Evolutionary conservation across 2,888 invertebrate genomes (phyloP).

Genomic region (Anthophora plumipes): DNA sequence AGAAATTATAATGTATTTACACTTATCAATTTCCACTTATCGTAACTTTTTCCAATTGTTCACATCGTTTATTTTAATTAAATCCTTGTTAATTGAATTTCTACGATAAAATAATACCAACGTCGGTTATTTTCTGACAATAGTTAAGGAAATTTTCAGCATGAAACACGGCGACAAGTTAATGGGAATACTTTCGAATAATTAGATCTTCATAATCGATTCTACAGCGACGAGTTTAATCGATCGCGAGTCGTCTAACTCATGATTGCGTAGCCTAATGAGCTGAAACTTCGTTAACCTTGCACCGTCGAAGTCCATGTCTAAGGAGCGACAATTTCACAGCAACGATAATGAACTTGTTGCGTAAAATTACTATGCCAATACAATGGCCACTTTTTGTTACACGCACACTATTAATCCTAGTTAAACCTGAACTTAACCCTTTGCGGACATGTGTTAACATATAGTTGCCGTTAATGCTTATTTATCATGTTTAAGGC

Average conservation of each 20-base stretch:
- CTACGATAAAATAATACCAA: not conserved
- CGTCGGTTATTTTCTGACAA: not conserved
- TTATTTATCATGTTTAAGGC: too few relatives aligned
- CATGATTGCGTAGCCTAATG: conserved; percentile 63
- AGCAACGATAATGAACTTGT: conserved; percentile 25
- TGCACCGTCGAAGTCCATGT: conserved; percentile 47
- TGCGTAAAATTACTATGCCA: not conserved
- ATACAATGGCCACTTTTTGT: not conserved
- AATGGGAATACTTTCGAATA: conserved; percentile 48
- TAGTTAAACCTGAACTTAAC: too few relatives aligned
- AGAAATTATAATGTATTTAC: not conserved
- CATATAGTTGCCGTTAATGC: too few relatives aligned
- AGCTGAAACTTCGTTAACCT: conserved; percentile 71
- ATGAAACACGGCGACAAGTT: conserved; percentile 10
- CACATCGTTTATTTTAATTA: too few relatives aligned
- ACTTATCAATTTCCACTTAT: not conserved
- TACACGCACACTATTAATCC: too few relatives aligned
- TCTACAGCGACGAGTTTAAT: conserved; percentile 38
- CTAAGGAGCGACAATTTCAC: conserved; percentile 45
- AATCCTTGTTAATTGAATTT: not conserved
- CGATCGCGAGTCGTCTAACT: conserved; percentile 50
- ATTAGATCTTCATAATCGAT: conserved; percentile 53
- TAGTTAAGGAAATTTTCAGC: conserved; percentile 4
- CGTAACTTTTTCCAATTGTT: not conserved
- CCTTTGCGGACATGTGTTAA: too few relatives aligned